phyloP scores from a whole-genome alignment of 2,888 invertebrate genomes.

The Ormyrus nitidulus region DNA sequence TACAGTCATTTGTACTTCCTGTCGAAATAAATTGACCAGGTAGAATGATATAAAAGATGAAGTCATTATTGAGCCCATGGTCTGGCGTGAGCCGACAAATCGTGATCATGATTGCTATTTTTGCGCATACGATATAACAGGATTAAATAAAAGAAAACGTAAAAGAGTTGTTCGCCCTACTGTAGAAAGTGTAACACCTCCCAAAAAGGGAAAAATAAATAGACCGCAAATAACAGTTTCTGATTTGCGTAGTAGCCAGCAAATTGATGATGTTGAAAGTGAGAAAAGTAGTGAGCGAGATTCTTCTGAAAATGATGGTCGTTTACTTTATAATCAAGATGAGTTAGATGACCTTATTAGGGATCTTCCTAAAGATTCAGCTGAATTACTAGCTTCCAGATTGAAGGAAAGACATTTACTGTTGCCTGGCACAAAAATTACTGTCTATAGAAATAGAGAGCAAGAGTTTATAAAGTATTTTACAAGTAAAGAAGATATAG shows the following conservation, averaged over 20 bases:
- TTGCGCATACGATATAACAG: constrained; percentile 7
- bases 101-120: constrained; percentile 16
- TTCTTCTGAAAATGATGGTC: not conserved
- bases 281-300: not conserved
- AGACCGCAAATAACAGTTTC: constrained; percentile 8
- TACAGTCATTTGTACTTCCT: constrained; percentile 4
- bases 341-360: not conserved
- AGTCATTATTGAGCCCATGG: constrained; percentile 13
- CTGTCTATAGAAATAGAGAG: no score
- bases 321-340: constrained; percentile 4
- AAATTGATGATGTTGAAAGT: not conserved
- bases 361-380: not conserved
- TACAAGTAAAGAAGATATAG: no score
- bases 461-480: no score
- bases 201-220: constrained; percentile 20
- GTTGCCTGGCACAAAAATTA: no score
- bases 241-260: not conserved
- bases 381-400: no score
- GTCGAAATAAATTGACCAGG: constrained; percentile 1
- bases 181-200: constrained; percentile 15
- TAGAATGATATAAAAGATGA: constrained; percentile 14
- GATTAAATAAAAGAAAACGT: constrained; percentile 18
- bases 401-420: no score
- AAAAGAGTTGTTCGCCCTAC: constrained; percentile 5
- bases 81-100: constrained; percentile 21